Base-by-base conservation (phyloP, 2,113 vertebrate species). In the Daboia siamensis region DNA sequence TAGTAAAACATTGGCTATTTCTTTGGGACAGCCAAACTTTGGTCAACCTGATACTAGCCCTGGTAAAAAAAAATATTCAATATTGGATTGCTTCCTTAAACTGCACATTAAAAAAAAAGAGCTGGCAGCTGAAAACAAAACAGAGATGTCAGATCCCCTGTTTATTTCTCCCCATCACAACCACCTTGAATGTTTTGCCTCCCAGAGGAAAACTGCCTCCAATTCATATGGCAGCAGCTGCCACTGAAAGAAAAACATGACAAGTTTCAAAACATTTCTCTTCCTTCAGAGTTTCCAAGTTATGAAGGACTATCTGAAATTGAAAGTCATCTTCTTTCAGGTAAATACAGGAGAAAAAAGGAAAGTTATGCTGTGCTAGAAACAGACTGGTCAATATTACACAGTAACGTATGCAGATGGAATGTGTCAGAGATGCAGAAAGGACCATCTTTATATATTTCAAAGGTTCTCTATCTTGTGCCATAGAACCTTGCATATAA, bases 371-470 rank as follows among this genome's bases (percentile, higher is more conserved):
- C 52, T 29, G 85, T n/a, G 64, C 12, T 94, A 87, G 48, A 51
- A 92, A 92, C 95, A 95, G 85, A 95, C 95, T 94, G 94, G 51
- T 92, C 94, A 87, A 44, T 46, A 92, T 92, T 95, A 95, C 90
- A 92, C 89, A 94, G 94, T 95, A 93, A 95, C 94, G 85, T 59
- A 93, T 93, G 51, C 91, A 57, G 87, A 5, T 12, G 92, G 51
- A 94, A 93, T 96, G 92, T 96, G 93, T 87, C 92, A 92, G 95
- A 94, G 48, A 94, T 80, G 13, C 33, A 95, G 85, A 80, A 95
- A 91, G 94, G 33, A 21, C 17, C 90, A 56, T 55, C 86, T 88
- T 21, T 93, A 88, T 97, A 24, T 88, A 95, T 97, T 96, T 95
- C 93, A 96, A 96, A 97, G 91, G 93, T 93, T 61, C 29, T 69